Evolutionary conservation across 2,888 invertebrate species (phyloP), one percentile per base, ranked within the genome.

Genomic region (Nipponacmea schrenckii): DNA sequence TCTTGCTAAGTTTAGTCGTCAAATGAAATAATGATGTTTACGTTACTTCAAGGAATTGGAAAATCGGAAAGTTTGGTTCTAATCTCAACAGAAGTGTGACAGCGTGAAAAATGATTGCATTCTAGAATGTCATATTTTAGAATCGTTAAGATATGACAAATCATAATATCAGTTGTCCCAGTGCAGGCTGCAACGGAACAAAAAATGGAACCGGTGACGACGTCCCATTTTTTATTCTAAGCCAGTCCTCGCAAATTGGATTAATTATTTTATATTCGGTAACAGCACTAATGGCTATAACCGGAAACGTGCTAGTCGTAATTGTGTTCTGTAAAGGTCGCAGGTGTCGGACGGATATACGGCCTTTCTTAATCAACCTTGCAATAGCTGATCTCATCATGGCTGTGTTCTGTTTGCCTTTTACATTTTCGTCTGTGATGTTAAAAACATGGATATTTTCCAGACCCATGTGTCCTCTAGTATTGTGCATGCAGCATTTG

Each of bases 341-440:
- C 26, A 77, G 86, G 70, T 88, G 86, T 1, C 75, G 86, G 31
- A 86, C 87, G 0, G 86, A 87, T 70, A 80, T 88, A 10, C 77
- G 89, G 67, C 79, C 82, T 5, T 96, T 96, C 88, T 95, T 97
- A 85, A 94, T 94, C 85, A 91, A 91, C 82, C 90, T 97, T 78
- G 96, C 96, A 0, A 91, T 96, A 56, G 95, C 96, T 62, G 97
- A 97, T 87, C 93, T 97, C 74, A 90, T 96, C 71, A 96, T 97
- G 93, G 94, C 96, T 0, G 85, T 95, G 31, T 94, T 97, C 83
- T 96, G 97, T 89, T 94, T 97, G 77, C 96, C 96, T 2, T 96
- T 96, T 85, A 94, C 95, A 1, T 96, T 90, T 80, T 89, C 90
- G 5, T 86, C 85, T 81, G 88, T 89, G 45, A 87, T 90, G 83